A percentile compares a stretch with the other conserved stretches of the same genome.
Conservation (phyloP, 2,797 vertebrate species). For the Lepidocolaptes lacrymiger region DNA sequence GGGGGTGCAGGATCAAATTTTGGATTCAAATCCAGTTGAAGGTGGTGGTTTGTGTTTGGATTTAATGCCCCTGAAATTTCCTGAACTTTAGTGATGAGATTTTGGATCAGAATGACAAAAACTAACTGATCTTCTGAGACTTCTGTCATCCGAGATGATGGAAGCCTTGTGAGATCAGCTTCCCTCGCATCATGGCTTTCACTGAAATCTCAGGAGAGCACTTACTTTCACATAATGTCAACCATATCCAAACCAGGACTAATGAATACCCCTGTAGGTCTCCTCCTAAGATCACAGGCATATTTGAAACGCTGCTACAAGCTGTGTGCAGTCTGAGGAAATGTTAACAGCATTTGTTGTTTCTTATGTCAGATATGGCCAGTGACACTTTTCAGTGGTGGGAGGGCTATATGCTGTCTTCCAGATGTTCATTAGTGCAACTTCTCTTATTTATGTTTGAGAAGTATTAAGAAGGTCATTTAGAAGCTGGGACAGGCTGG, state of each 20-base stretch:
- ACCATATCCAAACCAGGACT: slow-evolving; percentile 39
- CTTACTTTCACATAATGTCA: slow-evolving; percentile 57
- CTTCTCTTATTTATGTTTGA: slow-evolving; percentile 21
- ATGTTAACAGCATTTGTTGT: slow-evolving; percentile 11
- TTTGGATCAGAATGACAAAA: slow-evolving; percentile 55
- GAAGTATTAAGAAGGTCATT: slow-evolving; percentile 23
- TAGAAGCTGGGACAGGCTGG: neutral
- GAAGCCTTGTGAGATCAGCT: slow-evolving; percentile 68
- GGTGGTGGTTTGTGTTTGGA: neutral
- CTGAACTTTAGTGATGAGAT: slow-evolving; percentile 30
- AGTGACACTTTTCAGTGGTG: neutral
- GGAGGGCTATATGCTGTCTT: neutral
- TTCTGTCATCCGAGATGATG: slow-evolving; percentile 64
- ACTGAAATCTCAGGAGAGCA: slow-evolving; percentile 50
- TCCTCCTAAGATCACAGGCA: slow-evolving; percentile 24
- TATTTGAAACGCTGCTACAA: slow-evolving; percentile 40
- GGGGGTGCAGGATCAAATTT: neutral
- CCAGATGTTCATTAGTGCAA: slow-evolving; percentile 51
- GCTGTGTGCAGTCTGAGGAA: slow-evolving; percentile 30
- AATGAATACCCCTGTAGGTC: neutral
- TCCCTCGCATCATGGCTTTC: slow-evolving; percentile 44
- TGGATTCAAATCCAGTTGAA: neutral
- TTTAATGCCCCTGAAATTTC: slow-evolving; percentile 42
- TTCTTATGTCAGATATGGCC: neutral
- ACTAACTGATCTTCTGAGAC: slow-evolving; percentile 61